These are phyloP conservation scores for Volucella zonaria DNA, from an alignment of 2,888 invertebrate genomes.

Conservation along the genomic window DNA sequence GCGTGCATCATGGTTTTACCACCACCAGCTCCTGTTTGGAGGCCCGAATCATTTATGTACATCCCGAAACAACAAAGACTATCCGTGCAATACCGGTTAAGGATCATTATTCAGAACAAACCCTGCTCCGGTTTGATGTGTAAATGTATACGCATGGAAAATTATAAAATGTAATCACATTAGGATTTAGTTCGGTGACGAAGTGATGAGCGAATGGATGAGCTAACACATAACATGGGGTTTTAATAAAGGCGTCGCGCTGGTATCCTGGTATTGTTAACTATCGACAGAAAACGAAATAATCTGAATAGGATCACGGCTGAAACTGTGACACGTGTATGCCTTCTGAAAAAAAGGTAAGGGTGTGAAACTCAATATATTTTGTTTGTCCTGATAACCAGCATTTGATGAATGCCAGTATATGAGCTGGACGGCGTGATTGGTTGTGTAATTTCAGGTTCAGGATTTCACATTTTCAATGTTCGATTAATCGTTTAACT, in stretches of 20 bases:
- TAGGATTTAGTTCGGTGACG: slow-evolving; percentile 40
- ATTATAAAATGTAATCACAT: slow-evolving; percentile 58
- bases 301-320: not conserved
- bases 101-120: slow-evolving; percentile 41
- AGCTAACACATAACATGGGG: slow-evolving; percentile 51
- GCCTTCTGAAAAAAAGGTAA: not conserved
- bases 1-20: slow-evolving; percentile 1
- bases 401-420: no score
- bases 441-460: no score
- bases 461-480: no score
- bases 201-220: slow-evolving; percentile 59
- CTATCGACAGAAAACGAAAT: not conserved
- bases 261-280: not conserved
- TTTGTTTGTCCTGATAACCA: not conserved
- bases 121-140: not conserved
- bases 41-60: not conserved
- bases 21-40: not conserved
- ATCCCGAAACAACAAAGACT: not conserved
- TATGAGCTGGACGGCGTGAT: no score
- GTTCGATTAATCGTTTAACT: no score
- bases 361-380: not conserved
- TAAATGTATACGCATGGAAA: slow-evolving; percentile 16
- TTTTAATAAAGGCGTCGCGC: slow-evolving; percentile 34
- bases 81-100: not conserved
- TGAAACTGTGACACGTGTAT: not conserved